Conservation (phyloP, 2,888 invertebrate species). For the Spisula solida region DNA sequence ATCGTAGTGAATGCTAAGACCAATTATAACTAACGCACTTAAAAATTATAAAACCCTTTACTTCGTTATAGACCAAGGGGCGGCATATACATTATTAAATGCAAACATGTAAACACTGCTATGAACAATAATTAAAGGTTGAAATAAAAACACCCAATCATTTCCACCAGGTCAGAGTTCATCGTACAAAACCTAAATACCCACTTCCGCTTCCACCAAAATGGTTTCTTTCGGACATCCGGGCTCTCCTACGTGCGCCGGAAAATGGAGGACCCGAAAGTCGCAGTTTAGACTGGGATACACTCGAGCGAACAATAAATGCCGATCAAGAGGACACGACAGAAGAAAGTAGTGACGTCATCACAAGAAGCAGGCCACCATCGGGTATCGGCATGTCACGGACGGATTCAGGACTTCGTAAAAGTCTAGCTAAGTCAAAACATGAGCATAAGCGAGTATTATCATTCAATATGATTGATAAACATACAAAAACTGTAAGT, state of each 20-base stretch:
- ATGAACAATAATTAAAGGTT: no score
- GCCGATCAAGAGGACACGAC: constrained; percentile 39
- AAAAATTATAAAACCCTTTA: no score
- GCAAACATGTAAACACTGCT: no score
- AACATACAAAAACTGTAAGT: constrained; percentile 53
- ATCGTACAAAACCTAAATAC: constrained; percentile 38
- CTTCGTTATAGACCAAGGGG: no score
- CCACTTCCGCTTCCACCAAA: constrained; percentile 54
- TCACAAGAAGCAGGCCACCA: constrained; percentile 23
- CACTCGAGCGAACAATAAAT: constrained; percentile 30
- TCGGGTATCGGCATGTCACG: constrained; percentile 31
- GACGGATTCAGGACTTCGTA: constrained; percentile 41
- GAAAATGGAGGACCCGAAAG: constrained; percentile 29
- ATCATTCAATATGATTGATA: constrained; percentile 49
- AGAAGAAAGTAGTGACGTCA: neutral
- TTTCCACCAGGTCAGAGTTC: constrained; percentile 33
- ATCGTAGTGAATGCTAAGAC: no score
- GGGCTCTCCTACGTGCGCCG: constrained; percentile 34
- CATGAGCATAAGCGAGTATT: constrained; percentile 31
- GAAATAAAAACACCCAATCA: neutral
- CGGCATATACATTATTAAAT: no score
- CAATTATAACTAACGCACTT: no score
- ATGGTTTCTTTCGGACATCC: constrained; percentile 55
- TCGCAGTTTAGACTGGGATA: constrained; percentile 47
- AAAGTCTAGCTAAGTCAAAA: constrained; percentile 8